These are phyloP conservation scores for Sakesphorus luctuosus DNA, from an alignment of 2,113 vertebrate genomes.

Conservation along the genomic window DNA sequence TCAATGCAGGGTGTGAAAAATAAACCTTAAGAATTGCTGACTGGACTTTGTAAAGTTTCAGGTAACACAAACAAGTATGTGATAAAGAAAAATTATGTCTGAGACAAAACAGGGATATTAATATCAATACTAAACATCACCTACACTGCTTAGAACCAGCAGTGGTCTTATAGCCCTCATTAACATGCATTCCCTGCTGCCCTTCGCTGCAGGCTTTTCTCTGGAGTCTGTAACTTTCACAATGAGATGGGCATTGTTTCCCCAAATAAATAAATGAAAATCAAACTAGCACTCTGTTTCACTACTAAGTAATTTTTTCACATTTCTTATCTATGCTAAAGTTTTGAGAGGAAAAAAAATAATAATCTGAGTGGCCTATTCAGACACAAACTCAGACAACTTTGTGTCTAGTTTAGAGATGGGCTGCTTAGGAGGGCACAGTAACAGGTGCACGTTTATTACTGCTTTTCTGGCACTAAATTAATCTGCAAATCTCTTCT, in stretches of 20 bases:
- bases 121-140: not conserved
- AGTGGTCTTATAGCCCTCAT: not conserved
- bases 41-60: not conserved
- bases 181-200: not conserved
- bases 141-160: not conserved
- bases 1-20: not conserved
- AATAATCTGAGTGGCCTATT: not conserved
- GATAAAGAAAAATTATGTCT: not conserved
- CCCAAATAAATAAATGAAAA: not conserved
- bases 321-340: not conserved
- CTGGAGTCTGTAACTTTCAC: not conserved
- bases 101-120: not conserved
- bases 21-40: not conserved
- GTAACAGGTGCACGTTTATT: not conserved
- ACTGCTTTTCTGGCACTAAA: not conserved
- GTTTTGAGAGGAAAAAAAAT: not conserved
- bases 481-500: not conserved
- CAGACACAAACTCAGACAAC: not conserved
- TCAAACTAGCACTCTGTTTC: not conserved
- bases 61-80: not conserved
- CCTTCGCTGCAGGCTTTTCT: not conserved
- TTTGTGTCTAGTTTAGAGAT: not conserved
- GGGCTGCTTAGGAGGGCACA: not conserved
- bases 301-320: not conserved
- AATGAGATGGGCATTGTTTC: not conserved